These are phyloP conservation scores for Odontamblyopus lacepedii DNA, from an alignment of 2,797 vertebrate species.

Conservation along the genomic window DNA sequence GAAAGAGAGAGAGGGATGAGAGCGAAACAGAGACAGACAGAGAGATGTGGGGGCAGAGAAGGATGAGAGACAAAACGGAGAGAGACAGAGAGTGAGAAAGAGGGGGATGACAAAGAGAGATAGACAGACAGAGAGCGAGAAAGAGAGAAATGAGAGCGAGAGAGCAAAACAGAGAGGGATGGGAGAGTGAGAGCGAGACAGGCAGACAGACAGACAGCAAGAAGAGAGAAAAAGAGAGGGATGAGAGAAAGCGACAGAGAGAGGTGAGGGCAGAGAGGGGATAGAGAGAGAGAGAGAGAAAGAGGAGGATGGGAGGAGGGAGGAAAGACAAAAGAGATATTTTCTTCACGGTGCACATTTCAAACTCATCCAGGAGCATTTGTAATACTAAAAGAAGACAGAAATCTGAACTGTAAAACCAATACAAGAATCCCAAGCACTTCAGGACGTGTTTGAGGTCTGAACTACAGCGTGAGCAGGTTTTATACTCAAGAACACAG, in stretches of 20 bases:
- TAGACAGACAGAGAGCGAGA: too few species aligned
- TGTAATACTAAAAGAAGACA: neutral
- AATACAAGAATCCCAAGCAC: neutral
- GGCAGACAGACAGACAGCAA: too few species aligned
- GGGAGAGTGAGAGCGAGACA: neutral
- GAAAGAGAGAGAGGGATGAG: too few species aligned
- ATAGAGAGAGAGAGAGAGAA: neutral
- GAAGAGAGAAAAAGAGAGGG: neutral
- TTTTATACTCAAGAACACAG: too few species aligned
- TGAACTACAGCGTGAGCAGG: too few species aligned
- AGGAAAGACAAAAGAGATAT: constrained; percentile 27
- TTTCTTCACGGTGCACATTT: neutral
- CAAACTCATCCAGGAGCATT: neutral
- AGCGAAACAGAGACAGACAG: too few species aligned
- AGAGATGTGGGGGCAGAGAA: too few species aligned
- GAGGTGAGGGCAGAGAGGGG: too few species aligned
- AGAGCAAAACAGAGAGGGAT: neutral
- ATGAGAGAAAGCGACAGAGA: neutral
- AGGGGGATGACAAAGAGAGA: too few species aligned
- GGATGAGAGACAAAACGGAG: too few species aligned
- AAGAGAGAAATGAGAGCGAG: neutral
- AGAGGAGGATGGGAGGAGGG: neutral
- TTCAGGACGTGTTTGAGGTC: too few species aligned
- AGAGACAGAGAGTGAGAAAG: too few species aligned
- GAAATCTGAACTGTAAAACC: neutral